A percentile compares a stretch with the other conserved stretches of the same genome.
Evolutionary conservation across 2,113 vertebrate genomes (phyloP).

Genomic region (Synodontis membranacea): DNA sequence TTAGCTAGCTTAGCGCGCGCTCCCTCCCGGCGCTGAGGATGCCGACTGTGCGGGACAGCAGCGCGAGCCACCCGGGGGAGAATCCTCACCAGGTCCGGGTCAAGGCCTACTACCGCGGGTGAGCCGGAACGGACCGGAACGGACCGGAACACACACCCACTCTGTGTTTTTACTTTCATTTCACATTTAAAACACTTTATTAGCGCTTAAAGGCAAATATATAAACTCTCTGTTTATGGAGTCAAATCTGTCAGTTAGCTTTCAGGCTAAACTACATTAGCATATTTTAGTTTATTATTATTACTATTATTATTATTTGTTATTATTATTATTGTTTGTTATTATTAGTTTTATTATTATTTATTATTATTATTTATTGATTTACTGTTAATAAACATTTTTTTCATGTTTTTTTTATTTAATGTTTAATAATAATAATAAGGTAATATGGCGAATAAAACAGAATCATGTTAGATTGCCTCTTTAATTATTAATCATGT

Average conservation of each 20-base stretch:
- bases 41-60: constrained; percentile 94
- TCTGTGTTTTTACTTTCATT: no score
- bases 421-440: neutral
- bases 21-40: constrained; percentile 73
- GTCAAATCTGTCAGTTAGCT: neutral
- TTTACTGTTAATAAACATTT: neutral
- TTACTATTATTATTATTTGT: neutral
- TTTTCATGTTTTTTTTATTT: no score
- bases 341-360: neutral
- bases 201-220: neutral
- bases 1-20: constrained; percentile 18
- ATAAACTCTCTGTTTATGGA: neutral
- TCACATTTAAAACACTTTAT: neutral
- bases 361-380: neutral
- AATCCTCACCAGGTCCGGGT: constrained; percentile 85
- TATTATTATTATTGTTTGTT: neutral
- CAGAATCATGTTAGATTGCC: neutral
- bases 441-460: neutral
- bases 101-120: constrained; percentile 92
- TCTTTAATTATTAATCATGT: no score
- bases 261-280: neutral
- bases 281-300: neutral
- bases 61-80: constrained; percentile 84
- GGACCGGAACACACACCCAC: no score
- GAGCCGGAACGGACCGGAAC: no score